Evolutionary conservation across 1,140 invertebrate species (phyloP).

Genomic region (Solenopsis fugax): DNA sequence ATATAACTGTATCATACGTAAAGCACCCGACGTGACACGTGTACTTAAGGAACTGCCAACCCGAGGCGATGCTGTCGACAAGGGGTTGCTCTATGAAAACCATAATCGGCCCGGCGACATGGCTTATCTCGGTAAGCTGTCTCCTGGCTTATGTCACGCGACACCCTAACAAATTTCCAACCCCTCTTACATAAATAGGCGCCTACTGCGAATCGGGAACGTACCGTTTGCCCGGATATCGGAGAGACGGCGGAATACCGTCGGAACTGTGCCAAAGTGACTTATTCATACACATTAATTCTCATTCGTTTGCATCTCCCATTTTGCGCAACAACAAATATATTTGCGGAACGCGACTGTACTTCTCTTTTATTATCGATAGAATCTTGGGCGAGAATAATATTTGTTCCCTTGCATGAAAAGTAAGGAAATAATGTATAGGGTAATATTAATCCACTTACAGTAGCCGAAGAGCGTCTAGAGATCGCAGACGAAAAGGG

Average conservation of each 20-base stretch:
- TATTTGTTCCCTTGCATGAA: not conserved
- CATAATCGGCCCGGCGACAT: slow-evolving; percentile 84
- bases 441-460: slow-evolving; percentile 4
- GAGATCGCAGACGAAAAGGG: not conserved
- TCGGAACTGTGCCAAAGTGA: not conserved
- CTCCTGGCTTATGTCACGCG: slow-evolving; percentile 76
- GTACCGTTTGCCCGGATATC: slow-evolving; percentile 12
- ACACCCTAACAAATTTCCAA: slow-evolving; percentile 80
- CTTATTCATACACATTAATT: not conserved
- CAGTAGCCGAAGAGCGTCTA: not conserved
- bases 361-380: too few relatives aligned
- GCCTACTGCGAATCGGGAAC: slow-evolving; percentile 40
- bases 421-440: not conserved
- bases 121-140: slow-evolving; percentile 84
- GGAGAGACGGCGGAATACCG: not conserved
- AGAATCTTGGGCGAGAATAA: too few relatives aligned
- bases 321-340: not conserved
- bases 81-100: slow-evolving; percentile 78
- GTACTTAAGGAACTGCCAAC: slow-evolving; percentile 44
- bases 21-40: slow-evolving; percentile 45
- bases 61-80: slow-evolving; percentile 61
- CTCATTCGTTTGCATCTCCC: not conserved
- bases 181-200: slow-evolving; percentile 66
- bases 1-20: slow-evolving; percentile 43
- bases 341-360: too few relatives aligned